Conservation (phyloP, 2,888 invertebrate species). For the Cistogaster globosa region DNA sequence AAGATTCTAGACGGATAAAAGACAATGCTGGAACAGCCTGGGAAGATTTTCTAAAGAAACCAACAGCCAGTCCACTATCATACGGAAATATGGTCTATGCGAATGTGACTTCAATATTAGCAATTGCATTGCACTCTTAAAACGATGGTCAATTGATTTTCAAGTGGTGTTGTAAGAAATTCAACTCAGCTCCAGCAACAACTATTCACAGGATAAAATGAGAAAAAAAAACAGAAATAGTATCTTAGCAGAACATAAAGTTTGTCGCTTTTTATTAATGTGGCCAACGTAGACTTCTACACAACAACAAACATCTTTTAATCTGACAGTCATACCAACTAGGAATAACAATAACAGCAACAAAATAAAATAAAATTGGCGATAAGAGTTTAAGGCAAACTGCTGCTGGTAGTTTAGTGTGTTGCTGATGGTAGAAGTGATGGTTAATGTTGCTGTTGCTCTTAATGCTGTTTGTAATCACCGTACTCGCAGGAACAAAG, state of each 20-base stretch:
- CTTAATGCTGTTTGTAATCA: conserved; percentile 43
- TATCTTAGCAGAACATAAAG: conserved; percentile 60
- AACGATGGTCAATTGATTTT: conserved; percentile 64
- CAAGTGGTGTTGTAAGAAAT: conserved; percentile 38
- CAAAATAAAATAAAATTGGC: conserved; percentile 39
- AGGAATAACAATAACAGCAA: conserved; percentile 42
- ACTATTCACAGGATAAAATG: conserved; percentile 18
- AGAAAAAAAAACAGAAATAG: conserved; percentile 34
- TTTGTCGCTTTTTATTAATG: conserved; percentile 65
- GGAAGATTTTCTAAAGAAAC: conserved; percentile 50
- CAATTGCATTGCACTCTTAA: conserved; percentile 19
- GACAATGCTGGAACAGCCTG: conserved; percentile 41
- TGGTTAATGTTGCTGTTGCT: conserved; percentile 44
- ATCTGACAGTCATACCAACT: conserved; percentile 65
- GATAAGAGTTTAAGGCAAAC: conserved; percentile 64
- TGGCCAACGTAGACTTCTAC: conserved; percentile 1
- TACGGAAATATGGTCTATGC: conserved; percentile 14
- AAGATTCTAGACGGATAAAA: conserved; percentile 17
- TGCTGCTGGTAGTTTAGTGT: conserved; percentile 5
- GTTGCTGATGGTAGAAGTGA: conserved; percentile 26
- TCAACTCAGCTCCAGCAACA: neutral
- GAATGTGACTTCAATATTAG: conserved; percentile 59
- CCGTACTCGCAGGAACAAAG: neutral
- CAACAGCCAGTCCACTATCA: conserved; percentile 48
- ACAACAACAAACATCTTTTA: conserved; percentile 25